Evolutionary conservation across 2,797 vertebrate species (phyloP).

Genomic region (Brachymystax lenok): DNA sequence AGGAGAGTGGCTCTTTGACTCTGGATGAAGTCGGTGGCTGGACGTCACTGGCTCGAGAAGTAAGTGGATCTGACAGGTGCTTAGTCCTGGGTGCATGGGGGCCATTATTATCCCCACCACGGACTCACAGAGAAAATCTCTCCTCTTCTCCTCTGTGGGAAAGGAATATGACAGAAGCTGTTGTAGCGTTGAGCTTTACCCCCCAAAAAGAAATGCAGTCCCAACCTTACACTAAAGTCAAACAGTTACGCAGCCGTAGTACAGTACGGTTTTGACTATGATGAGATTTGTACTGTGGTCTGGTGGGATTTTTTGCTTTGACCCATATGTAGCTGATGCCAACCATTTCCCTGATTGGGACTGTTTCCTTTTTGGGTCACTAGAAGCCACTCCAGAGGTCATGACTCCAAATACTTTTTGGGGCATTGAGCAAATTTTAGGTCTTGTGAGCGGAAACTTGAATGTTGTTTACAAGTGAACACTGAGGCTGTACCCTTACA

Average conservation of each 20-base stretch:
- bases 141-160: slow-evolving; percentile 4
- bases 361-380: background rate
- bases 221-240: too few species aligned
- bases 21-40: background rate
- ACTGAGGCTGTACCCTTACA: too few species aligned
- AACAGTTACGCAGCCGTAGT: too few species aligned
- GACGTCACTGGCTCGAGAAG: slow-evolving; percentile 6
- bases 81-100: background rate
- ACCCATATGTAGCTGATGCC: background rate
- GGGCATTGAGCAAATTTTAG: too few species aligned
- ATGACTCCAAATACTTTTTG: background rate
- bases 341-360: background rate
- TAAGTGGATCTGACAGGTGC: background rate
- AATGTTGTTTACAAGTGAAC: too few species aligned
- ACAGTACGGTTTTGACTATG: background rate
- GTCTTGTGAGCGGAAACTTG: too few species aligned
- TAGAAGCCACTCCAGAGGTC: background rate
- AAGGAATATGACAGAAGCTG: background rate
- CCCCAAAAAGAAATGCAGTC: too few species aligned
- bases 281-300: background rate
- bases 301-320: background rate
- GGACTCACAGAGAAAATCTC: slow-evolving; percentile 13
- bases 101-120: background rate
- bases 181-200: background rate
- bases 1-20: background rate